phyloP scores from a whole-genome alignment of 2,888 invertebrate species.

The Melangyna quadrimaculata region DNA sequence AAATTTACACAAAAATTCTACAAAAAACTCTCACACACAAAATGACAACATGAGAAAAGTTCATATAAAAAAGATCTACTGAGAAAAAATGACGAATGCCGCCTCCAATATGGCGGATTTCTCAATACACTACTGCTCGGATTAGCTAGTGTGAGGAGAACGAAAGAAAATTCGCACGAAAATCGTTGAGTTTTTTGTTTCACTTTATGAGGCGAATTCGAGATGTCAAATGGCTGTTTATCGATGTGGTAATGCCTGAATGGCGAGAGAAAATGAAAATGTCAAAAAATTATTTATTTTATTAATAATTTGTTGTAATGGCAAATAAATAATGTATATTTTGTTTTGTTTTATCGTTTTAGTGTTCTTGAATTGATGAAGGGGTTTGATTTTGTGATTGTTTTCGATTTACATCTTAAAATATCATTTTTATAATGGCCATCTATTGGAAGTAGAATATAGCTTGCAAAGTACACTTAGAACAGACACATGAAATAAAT shows the following conservation, averaged over 20 bases:
- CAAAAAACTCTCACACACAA: slow-evolving; percentile 57
- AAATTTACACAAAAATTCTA: slow-evolving; percentile 47
- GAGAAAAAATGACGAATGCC: slow-evolving; percentile 74
- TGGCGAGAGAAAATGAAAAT: neutral
- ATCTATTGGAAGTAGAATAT: neutral
- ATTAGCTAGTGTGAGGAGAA: slow-evolving; percentile 33
- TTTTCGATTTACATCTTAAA: too few species aligned
- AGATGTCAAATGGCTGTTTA: neutral
- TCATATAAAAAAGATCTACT: slow-evolving; percentile 74
- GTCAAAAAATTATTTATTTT: slow-evolving; percentile 6
- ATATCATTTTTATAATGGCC: neutral
- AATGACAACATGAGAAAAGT: slow-evolving; percentile 73
- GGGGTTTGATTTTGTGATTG: neutral
- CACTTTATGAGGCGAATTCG: slow-evolving; percentile 30
- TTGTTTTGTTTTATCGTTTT: neutral
- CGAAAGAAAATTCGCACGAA: slow-evolving; percentile 63
- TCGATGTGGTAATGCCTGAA: neutral
- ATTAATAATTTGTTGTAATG: neutral
- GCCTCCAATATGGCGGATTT: slow-evolving; percentile 75
- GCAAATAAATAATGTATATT: neutral
- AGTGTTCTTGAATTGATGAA: neutral
- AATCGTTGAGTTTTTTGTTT: slow-evolving; percentile 62
- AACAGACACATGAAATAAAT: neutral
- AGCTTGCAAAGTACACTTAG: slow-evolving; percentile 1
- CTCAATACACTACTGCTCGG: slow-evolving; percentile 43